phyloP scores from a whole-genome alignment of 2,888 invertebrate species.

The Ennomos erosarius region DNA sequence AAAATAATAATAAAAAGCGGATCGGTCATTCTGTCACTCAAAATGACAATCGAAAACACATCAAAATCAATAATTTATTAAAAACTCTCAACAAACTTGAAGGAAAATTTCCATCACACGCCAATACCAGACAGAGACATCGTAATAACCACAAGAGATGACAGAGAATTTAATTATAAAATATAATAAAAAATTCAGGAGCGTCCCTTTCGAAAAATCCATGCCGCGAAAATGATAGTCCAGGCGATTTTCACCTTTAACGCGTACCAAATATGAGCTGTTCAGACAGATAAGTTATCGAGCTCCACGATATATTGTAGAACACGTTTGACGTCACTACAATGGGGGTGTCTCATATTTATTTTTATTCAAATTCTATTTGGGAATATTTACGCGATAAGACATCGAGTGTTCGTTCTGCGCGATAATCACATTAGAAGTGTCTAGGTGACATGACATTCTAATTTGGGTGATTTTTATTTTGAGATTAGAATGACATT shows the following conservation, averaged over 20 bases:
- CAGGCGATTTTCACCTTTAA: slow-evolving; percentile 65
- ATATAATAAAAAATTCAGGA: slow-evolving; percentile 81
- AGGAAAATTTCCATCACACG: slow-evolving; percentile 72
- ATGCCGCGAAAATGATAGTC: slow-evolving; percentile 44
- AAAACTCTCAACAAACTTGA: slow-evolving; percentile 64
- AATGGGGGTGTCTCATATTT: slow-evolving; percentile 76
- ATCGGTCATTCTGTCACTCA: slow-evolving; percentile 11
- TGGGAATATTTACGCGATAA: slow-evolving; percentile 67
- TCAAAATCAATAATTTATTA: slow-evolving; percentile 55
- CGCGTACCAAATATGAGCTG: slow-evolving; percentile 46
- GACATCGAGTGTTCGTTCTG: slow-evolving; percentile 72
- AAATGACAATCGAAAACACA: slow-evolving; percentile 17
- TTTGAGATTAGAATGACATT: slow-evolving; percentile 30
- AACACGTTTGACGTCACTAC: slow-evolving; percentile 74
- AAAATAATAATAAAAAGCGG: background rate
- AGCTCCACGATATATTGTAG: slow-evolving; percentile 75
- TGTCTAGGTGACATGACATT: slow-evolving; percentile 59
- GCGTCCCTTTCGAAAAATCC: slow-evolving; percentile 73
- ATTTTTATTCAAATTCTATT: slow-evolving; percentile 74
- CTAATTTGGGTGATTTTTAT: slow-evolving; percentile 57
- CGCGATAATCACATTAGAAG: slow-evolving; percentile 58
- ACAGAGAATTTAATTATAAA: slow-evolving; percentile 84
- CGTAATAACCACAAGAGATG: slow-evolving; percentile 74
- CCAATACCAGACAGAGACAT: slow-evolving; percentile 78
- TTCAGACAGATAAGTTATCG: slow-evolving; percentile 32